Percentiles rank a stretch among this genome's conserved stretches.
These are phyloP conservation scores for Nycticorax nycticorax DNA, from an alignment of 2,113 vertebrate genomes.

Conservation along the genomic window DNA sequence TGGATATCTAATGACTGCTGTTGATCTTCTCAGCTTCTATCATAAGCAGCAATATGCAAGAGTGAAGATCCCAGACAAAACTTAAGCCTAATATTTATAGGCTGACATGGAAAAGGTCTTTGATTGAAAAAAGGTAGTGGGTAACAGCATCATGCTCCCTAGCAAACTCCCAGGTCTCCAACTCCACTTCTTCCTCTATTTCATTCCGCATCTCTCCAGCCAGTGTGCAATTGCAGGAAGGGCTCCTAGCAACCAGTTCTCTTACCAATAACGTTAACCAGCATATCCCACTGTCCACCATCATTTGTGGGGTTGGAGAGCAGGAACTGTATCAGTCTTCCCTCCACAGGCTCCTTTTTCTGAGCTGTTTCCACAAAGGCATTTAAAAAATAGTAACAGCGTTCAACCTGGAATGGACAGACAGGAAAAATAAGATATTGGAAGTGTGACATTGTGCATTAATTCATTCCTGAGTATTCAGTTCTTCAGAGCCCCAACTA, in stretches of 20 bases:
- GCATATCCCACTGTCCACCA: constrained; percentile 98
- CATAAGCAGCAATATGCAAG: not conserved
- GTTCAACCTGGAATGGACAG: constrained; percentile 81
- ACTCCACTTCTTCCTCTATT: not conserved
- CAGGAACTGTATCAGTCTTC: constrained; percentile 91
- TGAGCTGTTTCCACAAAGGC: constrained; percentile 92
- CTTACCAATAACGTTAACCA: constrained; percentile 96
- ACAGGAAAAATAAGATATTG: not conserved
- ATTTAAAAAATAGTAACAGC: constrained; percentile 93
- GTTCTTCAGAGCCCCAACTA: not conserved
- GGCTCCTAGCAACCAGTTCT: not conserved
- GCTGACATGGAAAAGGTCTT: not conserved
- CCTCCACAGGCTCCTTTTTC: constrained; percentile 90
- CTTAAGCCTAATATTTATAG: not conserved
- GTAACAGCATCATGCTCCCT: not conserved
- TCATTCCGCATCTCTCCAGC: not conserved
- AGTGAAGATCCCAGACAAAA: not conserved
- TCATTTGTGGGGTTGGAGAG: constrained; percentile 93
- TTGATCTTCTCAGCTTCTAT: not conserved
- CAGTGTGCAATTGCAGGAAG: not conserved
- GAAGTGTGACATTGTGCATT: not conserved
- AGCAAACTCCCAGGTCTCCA: not conserved
- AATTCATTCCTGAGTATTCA: not conserved
- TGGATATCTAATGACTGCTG: not conserved
- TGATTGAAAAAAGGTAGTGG: not conserved